phyloP scores from a whole-genome alignment of 2,113 vertebrate genomes.

The Naja naja region DNA sequence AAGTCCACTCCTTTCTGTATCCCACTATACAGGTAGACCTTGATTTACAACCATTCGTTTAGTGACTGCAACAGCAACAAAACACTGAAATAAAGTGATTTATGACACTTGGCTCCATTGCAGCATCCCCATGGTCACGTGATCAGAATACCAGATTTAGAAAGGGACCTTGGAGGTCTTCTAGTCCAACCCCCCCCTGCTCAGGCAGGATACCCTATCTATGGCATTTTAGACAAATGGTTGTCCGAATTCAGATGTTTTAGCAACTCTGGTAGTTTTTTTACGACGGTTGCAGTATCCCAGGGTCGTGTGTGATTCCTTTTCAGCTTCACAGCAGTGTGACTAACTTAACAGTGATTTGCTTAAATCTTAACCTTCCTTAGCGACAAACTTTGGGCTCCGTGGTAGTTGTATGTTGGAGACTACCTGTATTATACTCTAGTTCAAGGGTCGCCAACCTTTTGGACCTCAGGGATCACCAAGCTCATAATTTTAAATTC shows the following conservation, averaged over 20 bases:
- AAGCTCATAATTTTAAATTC: no score
- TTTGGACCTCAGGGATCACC: no score
- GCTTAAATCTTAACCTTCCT: background rate
- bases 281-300: background rate
- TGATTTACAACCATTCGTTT: background rate
- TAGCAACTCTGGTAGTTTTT: background rate
- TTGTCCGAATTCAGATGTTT: background rate
- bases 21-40: background rate
- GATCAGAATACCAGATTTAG: background rate
- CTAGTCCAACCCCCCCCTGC: no score
- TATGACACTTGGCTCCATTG: background rate
- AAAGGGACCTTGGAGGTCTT: no score
- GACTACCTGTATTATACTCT: background rate
- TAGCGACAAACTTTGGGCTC: background rate
- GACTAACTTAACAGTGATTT: background rate
- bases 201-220: no score
- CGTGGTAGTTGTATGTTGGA: background rate
- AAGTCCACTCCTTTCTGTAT: background rate
- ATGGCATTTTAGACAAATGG: no score
- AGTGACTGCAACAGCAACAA: background rate
- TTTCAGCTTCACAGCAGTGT: background rate
- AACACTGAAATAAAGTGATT: background rate
- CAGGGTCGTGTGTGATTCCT: background rate
- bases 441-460: background rate
- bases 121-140: background rate